These are phyloP conservation scores for Microchrysa polita DNA, from an alignment of 2,888 invertebrate species.

Conservation along the genomic window DNA sequence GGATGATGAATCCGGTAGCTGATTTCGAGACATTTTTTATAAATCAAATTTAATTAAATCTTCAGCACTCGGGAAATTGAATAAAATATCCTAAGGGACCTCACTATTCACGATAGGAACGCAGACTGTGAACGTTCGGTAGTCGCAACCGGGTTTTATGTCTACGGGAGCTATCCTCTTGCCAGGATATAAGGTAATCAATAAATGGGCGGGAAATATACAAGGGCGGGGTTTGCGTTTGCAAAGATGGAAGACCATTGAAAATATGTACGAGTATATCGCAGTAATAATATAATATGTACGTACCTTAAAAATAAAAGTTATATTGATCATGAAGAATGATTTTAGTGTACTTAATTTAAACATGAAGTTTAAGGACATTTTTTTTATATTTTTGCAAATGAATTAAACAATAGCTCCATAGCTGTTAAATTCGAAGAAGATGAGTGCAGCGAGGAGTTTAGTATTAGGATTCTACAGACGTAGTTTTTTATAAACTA, in stretches of 20 bases:
- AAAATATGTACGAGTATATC: too few species aligned
- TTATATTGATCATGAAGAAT: too few species aligned
- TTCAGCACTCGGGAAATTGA: not conserved
- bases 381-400: too few species aligned
- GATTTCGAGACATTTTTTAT: slow-evolving; percentile 66
- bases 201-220: slow-evolving; percentile 8
- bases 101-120: not conserved
- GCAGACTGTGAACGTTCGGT: not conserved
- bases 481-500: too few species aligned
- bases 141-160: not conserved
- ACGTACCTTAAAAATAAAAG: too few species aligned
- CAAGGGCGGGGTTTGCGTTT: not conserved
- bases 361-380: too few species aligned
- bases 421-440: too few species aligned
- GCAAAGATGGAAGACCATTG: not conserved
- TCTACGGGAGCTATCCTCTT: not conserved
- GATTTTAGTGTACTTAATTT: too few species aligned
- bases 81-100: not conserved
- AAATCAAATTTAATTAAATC: not conserved
- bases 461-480: too few species aligned
- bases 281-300: too few species aligned
- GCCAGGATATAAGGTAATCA: not conserved
- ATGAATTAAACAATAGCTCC: too few species aligned
- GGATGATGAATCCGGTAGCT: slow-evolving; percentile 75
- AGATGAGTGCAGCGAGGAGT: too few species aligned